phyloP scores from a whole-genome alignment of 2,888 invertebrate genomes.

The Celastrina argiolus region DNA sequence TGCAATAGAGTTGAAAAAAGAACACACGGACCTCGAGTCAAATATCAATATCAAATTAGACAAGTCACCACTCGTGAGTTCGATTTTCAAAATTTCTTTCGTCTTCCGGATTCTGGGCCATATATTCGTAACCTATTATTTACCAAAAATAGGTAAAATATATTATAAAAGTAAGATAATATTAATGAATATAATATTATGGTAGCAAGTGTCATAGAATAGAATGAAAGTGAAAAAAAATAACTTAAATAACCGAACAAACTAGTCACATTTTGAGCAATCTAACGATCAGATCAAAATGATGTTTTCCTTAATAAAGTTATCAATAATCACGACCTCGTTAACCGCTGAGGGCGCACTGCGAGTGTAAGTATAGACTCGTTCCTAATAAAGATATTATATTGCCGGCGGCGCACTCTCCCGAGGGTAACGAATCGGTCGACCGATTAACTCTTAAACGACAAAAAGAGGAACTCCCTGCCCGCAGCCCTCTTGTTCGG shows the following conservation, averaged over 20 bases:
- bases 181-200: too few relatives aligned
- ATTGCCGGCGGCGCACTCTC: constrained; percentile 62
- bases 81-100: too few relatives aligned
- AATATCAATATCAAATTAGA: too few relatives aligned
- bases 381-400: constrained; percentile 75
- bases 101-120: too few relatives aligned
- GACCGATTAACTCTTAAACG: constrained; percentile 78
- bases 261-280: not conserved
- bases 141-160: too few relatives aligned
- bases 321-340: constrained; percentile 73
- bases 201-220: too few relatives aligned
- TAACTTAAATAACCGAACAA: not conserved
- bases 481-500: constrained; percentile 60
- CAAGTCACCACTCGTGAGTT: too few relatives aligned
- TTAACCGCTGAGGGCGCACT: constrained; percentile 61
- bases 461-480: constrained; percentile 75
- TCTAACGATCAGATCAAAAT: not conserved
- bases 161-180: too few relatives aligned
- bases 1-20: too few relatives aligned
- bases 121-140: too few relatives aligned
- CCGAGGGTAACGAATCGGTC: constrained; percentile 75
- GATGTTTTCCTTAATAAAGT: constrained; percentile 46
- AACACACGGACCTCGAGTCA: too few relatives aligned
- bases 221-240: too few relatives aligned
- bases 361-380: constrained; percentile 43